A percentile compares a stretch with the other conserved stretches of the same genome.
phyloP scores from a whole-genome alignment of 1,140 invertebrate genomes.

The Nomia melanderi region DNA sequence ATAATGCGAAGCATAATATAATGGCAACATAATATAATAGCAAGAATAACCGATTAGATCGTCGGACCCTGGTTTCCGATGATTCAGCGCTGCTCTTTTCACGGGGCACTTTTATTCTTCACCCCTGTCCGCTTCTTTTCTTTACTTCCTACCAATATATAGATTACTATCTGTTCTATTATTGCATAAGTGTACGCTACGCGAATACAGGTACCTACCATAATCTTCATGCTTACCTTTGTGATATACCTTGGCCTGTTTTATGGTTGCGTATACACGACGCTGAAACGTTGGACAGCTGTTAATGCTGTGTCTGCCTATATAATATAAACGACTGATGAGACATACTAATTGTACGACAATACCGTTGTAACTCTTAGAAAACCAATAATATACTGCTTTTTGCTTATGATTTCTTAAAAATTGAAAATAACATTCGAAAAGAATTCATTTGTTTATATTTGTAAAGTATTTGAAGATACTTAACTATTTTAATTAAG shows the following conservation, averaged over 20 bases:
- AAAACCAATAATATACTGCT: no score
- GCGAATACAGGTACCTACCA: constrained; percentile 24
- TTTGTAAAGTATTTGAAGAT: no score
- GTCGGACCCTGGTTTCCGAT: constrained; percentile 49
- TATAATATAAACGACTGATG: no score
- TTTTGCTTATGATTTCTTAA: no score
- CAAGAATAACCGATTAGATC: constrained; percentile 72
- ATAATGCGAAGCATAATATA: constrained; percentile 72
- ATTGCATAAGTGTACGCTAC: constrained; percentile 24
- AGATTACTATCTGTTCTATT: constrained; percentile 66
- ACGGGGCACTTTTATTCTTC: constrained; percentile 52
- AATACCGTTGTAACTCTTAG: no score
- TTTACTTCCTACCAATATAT: constrained; percentile 49
- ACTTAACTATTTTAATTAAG: no score
- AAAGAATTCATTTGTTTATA: no score
- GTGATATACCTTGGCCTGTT: not conserved
- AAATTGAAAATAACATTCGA: no score
- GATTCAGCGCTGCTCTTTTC: constrained; percentile 75
- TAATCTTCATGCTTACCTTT: constrained; percentile 9
- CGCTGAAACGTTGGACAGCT: constrained; percentile 10
- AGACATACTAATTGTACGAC: no score
- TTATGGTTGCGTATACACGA: not conserved
- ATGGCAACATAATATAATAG: constrained; percentile 76
- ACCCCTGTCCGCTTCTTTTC: constrained; percentile 37
- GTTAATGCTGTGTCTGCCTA: not conserved